phyloP scores from a whole-genome alignment of 1,140 invertebrate genomes.

The Lasaia peninsularis region DNA sequence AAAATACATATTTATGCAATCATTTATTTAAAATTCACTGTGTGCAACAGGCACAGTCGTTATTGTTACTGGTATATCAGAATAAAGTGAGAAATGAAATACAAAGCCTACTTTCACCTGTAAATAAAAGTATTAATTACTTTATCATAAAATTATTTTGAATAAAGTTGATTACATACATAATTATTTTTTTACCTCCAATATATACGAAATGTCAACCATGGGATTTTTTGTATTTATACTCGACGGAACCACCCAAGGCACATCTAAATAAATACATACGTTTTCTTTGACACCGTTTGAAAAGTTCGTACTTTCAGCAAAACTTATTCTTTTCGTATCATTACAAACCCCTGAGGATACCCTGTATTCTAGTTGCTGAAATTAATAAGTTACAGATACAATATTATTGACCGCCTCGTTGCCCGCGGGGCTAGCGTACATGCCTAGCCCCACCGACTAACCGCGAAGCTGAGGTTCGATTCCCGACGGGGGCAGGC shows the following conservation, averaged over 20 bases:
- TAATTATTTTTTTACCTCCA: slow-evolving; percentile 40
- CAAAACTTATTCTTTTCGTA: slow-evolving; percentile 44
- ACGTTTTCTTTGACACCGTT: slow-evolving; percentile 36
- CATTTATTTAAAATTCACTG: slow-evolving; percentile 29
- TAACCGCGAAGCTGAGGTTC: too few relatives aligned
- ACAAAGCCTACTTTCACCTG: slow-evolving; percentile 51
- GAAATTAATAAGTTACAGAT: slow-evolving; percentile 27
- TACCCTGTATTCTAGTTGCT: slow-evolving; percentile 54
- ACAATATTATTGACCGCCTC: background rate
- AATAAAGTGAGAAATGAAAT: slow-evolving; percentile 41
- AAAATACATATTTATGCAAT: background rate
- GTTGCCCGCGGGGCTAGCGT: too few relatives aligned
- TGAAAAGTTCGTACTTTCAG: slow-evolving; percentile 34
- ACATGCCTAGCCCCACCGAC: too few relatives aligned
- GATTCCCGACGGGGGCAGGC: too few relatives aligned
- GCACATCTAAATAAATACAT: slow-evolving; percentile 46
- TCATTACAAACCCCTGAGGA: slow-evolving; percentile 40
- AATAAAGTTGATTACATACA: background rate
- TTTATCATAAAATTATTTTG: background rate
- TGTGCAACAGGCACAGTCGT: slow-evolving; percentile 46
- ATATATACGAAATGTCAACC: slow-evolving; percentile 50
- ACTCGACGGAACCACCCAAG: slow-evolving; percentile 41
- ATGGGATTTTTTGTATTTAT: slow-evolving; percentile 39
- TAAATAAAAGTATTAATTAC: slow-evolving; percentile 20
- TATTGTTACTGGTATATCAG: slow-evolving; percentile 52